These are phyloP conservation scores for Otus sunia DNA, from an alignment of 2,113 vertebrate genomes.

Conservation along the genomic window DNA sequence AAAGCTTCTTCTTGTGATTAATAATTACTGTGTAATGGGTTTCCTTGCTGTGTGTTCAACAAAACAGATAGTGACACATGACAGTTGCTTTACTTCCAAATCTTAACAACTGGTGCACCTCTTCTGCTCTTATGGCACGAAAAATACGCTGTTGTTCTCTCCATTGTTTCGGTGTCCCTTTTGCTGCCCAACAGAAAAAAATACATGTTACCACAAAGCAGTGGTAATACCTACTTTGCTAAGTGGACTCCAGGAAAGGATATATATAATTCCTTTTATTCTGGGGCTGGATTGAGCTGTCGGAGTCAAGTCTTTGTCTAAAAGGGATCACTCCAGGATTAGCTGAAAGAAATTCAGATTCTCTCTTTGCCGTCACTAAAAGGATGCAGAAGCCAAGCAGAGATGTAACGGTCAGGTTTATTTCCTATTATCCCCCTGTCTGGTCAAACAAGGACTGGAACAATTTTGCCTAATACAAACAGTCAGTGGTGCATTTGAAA, in stretches of 20 bases:
- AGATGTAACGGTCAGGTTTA: background rate
- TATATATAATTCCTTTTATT: background rate
- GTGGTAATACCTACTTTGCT: background rate
- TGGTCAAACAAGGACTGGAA: background rate
- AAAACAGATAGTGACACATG: background rate
- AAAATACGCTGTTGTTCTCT: background rate
- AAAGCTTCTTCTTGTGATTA: background rate
- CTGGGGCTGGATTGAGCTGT: background rate
- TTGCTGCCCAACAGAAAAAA: background rate
- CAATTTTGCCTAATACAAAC: background rate
- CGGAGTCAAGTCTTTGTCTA: background rate
- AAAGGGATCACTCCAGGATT: background rate
- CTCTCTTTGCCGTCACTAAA: background rate
- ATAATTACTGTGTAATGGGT: background rate
- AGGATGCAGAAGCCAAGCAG: background rate
- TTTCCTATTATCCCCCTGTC: background rate
- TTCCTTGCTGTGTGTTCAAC: conserved; percentile 43
- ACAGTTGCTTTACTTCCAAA: background rate
- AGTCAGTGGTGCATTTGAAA: background rate
- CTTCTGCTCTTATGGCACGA: background rate
- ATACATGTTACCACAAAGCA: rapidly evolving
- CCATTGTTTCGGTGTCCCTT: background rate
- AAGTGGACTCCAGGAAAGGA: background rate
- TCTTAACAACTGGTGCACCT: background rate
- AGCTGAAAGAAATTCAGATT: background rate